A percentile compares a stretch with the other conserved stretches of the same genome.
Conservation (phyloP, 2,888 invertebrate species). For the Eupelmus urozonus region DNA sequence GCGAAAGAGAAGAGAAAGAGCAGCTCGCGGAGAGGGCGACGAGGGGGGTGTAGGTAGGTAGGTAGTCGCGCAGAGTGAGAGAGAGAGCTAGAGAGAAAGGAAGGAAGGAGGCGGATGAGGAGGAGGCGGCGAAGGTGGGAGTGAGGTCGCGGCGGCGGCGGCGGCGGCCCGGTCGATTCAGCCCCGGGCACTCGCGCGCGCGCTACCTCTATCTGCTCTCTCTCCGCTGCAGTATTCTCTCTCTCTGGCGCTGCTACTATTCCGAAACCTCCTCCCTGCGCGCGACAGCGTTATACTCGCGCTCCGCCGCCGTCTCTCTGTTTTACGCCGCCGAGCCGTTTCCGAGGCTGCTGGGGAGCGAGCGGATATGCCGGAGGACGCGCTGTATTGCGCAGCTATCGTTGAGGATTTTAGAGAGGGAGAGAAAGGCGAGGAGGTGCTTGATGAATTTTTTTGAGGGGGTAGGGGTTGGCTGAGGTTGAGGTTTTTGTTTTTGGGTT, state of each 20-base stretch:
- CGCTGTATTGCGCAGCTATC: neutral
- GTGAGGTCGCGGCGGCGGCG: conserved; percentile 51
- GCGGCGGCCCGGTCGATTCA: conserved; percentile 73
- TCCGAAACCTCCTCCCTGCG: neutral
- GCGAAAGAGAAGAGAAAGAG: conserved; percentile 8
- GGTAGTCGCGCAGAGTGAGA: conserved; percentile 53
- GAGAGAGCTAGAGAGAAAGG: conserved; percentile 62
- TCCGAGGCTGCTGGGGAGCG: no score
- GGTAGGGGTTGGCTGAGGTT: no score
- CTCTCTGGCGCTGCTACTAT: conserved; percentile 5
- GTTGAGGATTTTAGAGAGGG: no score
- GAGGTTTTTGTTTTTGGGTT: no score
- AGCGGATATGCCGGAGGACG: no score
- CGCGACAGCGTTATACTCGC: neutral
- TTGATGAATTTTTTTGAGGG: no score
- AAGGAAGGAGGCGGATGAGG: conserved; percentile 59
- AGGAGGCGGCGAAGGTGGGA: conserved; percentile 55
- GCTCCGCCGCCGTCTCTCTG: neutral
- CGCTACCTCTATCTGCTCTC: conserved; percentile 51
- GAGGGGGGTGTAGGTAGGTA: conserved; percentile 30
- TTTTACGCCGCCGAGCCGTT: neutral
- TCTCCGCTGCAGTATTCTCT: conserved; percentile 27
- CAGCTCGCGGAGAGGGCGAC: conserved; percentile 28
- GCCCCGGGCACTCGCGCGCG: conserved; percentile 73
- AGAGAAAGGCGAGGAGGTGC: no score